Evolutionary conservation across 1,140 invertebrate genomes (phyloP), one percentile per base, ranked within the genome.

Genomic region (Ptiloglossa arizonensis): DNA sequence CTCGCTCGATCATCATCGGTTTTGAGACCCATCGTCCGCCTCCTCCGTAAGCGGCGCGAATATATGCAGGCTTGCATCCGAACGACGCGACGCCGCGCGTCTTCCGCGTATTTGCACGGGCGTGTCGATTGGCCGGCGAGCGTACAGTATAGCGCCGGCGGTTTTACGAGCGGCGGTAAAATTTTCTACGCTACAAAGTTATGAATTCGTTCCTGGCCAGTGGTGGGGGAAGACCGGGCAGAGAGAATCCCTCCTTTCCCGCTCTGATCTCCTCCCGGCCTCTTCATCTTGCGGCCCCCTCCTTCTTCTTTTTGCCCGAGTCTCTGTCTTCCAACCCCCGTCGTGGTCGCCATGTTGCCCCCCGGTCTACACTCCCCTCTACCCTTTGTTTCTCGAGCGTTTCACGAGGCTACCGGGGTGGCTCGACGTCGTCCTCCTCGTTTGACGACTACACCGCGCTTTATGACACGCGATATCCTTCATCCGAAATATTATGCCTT

Each of bases 391-490:
- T 63, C 60, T n/a, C 68, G 60, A 80, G 32, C 19, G 62, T 78
- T 70, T 60, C 57, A 68, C 76, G 50, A 62, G 27, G 1, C 27
- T 32, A n/a, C 9, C 29, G 5, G 19, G n/a, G n/a, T n/a, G n/a
- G 24, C 46, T n/a, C 71, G 29, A 38, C 66, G 56, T 57, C 52
- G 5, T 52, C 63, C 22, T 24, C 41, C 48, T 41, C 66, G 72
- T 85, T 84, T 83, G 73, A 86, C 50, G 85, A 73, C 71, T 81
- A 62, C 74, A 71, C 62, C 70, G 50, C 46, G 83, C 88, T 91
- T 90, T 90, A 89, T 89, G 89, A 90, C 75, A 90, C 82, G 80
- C 79, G 88, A 90, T 91, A 90, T 89, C 83, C 88, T 88, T 89
- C 82, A 87, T 86, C 74, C 84, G 81, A 89, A 89, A 90, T 88